phyloP scores from a whole-genome alignment of 2,113 vertebrate genomes.

The Lagopus muta region DNA sequence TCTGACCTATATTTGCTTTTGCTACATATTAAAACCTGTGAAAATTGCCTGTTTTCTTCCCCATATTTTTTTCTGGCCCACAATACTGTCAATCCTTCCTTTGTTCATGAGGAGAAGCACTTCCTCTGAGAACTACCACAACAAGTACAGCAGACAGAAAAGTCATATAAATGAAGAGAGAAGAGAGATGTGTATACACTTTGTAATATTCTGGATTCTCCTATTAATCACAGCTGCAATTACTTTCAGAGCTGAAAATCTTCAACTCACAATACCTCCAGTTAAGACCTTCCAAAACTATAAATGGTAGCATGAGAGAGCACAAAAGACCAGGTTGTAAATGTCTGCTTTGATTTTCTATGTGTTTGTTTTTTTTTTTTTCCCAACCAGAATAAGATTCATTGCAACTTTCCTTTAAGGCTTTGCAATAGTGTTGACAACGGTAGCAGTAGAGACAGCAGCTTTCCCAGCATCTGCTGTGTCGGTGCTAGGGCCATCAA shows the following conservation, averaged over 20 bases:
- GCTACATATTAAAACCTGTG: conserved; percentile 33
- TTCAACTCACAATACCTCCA: neutral
- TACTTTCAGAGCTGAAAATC: neutral
- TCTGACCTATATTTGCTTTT: conserved; percentile 12
- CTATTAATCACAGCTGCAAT: neutral
- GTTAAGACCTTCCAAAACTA: neutral
- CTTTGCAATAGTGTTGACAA: conserved; percentile 10
- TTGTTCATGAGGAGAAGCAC: conserved; percentile 34
- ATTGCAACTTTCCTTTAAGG: neutral
- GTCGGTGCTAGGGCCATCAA: conserved; percentile 26
- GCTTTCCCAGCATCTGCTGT: conserved; percentile 51
- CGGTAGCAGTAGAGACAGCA: neutral
- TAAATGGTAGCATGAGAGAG: neutral
- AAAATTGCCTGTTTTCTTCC: conserved; percentile 12
- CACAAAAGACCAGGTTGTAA: neutral
- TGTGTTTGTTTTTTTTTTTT: neutral
- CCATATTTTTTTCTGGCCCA: conserved; percentile 9
- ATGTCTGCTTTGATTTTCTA: neutral
- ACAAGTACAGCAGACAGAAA: neutral
- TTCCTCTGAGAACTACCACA: conserved; percentile 26
- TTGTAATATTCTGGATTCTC: neutral
- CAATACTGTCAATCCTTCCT: neutral
- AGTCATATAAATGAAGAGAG: conserved; percentile 31
- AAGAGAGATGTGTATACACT: neutral
- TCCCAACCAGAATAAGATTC: neutral